Base-by-base conservation (phyloP, 2,113 vertebrate genomes). In the Paramormyrops kingsleyae region DNA sequence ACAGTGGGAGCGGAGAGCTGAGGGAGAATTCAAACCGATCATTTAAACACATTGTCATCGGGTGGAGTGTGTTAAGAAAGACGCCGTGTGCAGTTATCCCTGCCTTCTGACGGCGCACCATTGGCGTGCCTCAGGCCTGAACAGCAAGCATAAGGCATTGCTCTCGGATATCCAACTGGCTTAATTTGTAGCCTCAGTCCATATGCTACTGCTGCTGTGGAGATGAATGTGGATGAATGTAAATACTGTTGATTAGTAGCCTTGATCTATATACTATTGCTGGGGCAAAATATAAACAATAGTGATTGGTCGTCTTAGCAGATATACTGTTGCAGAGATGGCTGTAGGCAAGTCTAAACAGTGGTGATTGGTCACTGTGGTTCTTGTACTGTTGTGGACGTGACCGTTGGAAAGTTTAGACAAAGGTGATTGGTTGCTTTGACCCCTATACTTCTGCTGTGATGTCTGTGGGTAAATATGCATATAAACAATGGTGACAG, bases 351-450 rank as follows among this genome's bases (percentile, higher is more conserved):
- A 88, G 70, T 90, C 35, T 80, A 90, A 90, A 90, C 39, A 74
- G 21, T 15, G 3, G 46, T 87, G 19, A 46, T 88, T 44, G 70
- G 85, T 87, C 47, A 66, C 62, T 2, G 13, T 74, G 31, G 47
- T 74, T 62, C 42, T 66, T 87, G 9, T 87, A 53, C 85, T 87
- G 21, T 87, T 87, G 91, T 89, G 91, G 89, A 90, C 89, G 66
- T 77, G 88, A 85, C 88, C 46, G 85, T 84, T 44, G 39, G 44
- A n/a, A 84, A 84, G 42, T 84, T 84, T 84, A 84, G 39, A 84
- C 83, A 47, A 84, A 47, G 42, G 44, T 84, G 83, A 84, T 47
- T 47, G 44, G 83, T 47, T 46, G 21, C 83, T n/a, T 84, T 84
- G 10, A 24, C 44, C 83, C 44, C 2, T n/a, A 24, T 84, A 47